These are phyloP conservation scores for Diabrotica virgifera DNA, from an alignment of 1,140 invertebrate genomes.

Conservation along the genomic window DNA sequence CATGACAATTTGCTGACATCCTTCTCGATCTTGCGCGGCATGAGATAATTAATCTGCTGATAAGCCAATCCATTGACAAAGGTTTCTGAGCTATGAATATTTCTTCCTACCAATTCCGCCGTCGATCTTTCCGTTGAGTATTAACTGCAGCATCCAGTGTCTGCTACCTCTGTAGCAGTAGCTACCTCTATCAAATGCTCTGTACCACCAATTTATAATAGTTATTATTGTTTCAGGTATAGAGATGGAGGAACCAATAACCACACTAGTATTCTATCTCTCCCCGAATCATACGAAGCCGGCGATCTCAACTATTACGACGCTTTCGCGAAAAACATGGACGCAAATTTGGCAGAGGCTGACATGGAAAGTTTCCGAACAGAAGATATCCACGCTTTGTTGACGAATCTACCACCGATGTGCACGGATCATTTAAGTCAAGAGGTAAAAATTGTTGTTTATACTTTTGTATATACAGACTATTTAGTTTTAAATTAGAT, in stretches of 20 bases:
- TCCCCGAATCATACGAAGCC: conserved; percentile 74
- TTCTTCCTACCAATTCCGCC: too few species aligned
- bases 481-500: too few species aligned
- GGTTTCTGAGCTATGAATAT: too few species aligned
- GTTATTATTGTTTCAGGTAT: conserved; percentile 49
- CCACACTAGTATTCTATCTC: conserved; percentile 75
- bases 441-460: conserved; percentile 43
- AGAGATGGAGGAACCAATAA: conserved; percentile 69
- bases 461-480: not conserved
- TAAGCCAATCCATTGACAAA: too few species aligned
- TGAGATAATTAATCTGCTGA: too few species aligned
- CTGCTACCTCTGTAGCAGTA: too few species aligned
- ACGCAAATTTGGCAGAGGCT: conserved; percentile 89
- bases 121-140: too few species aligned
- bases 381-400: conserved; percentile 84
- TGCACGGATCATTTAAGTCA: conserved; percentile 52
- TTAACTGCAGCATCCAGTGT: too few species aligned
- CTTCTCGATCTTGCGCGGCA: too few species aligned
- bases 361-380: conserved; percentile 92
- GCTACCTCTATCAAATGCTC: too few species aligned
- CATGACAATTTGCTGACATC: too few species aligned
- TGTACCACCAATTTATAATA: too few species aligned
- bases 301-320: conserved; percentile 76
- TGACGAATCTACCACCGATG: conserved; percentile 74
- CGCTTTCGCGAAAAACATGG: conserved; percentile 80